Evolutionary conservation across 2,113 vertebrate genomes (phyloP).

Genomic region (Henicopernis longicauda): DNA sequence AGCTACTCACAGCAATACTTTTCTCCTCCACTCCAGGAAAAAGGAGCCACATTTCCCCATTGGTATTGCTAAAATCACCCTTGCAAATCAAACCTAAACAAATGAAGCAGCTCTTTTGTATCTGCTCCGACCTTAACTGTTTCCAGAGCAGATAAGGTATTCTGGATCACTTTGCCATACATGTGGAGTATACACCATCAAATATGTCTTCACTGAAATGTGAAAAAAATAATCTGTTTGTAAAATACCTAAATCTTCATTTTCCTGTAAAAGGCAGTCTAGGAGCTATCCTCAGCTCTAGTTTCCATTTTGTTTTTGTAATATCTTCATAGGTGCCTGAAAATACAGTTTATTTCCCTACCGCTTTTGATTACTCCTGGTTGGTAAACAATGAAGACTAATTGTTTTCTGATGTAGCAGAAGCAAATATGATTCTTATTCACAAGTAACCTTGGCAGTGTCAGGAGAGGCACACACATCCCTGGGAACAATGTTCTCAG

Average conservation of each 20-base stretch:
- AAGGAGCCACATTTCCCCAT: not conserved
- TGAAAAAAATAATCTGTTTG: not conserved
- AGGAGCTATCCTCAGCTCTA: not conserved
- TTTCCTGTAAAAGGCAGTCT: not conserved
- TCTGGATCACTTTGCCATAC: not conserved
- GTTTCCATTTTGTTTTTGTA: not conserved
- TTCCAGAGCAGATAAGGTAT: not conserved
- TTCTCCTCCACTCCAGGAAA: not conserved
- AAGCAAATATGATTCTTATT: slow-evolving; percentile 33
- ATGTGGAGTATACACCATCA: not conserved
- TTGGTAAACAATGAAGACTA: slow-evolving; percentile 50
- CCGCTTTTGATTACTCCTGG: slow-evolving; percentile 12
- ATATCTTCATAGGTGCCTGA: not conserved
- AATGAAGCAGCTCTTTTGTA: not conserved
- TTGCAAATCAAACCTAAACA: not conserved
- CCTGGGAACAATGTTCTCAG: not conserved
- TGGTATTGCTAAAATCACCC: not conserved
- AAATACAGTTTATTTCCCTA: slow-evolving; percentile 3
- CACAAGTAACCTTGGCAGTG: slow-evolving; percentile 23
- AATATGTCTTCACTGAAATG: not conserved
- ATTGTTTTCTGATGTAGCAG: slow-evolving; percentile 45
- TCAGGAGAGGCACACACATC: not conserved
- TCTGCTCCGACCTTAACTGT: not conserved
- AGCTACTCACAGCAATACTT: not conserved
- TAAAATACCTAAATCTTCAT: not conserved